Conservation (phyloP, 2,113 vertebrate species). For the Perccottus glenii region DNA sequence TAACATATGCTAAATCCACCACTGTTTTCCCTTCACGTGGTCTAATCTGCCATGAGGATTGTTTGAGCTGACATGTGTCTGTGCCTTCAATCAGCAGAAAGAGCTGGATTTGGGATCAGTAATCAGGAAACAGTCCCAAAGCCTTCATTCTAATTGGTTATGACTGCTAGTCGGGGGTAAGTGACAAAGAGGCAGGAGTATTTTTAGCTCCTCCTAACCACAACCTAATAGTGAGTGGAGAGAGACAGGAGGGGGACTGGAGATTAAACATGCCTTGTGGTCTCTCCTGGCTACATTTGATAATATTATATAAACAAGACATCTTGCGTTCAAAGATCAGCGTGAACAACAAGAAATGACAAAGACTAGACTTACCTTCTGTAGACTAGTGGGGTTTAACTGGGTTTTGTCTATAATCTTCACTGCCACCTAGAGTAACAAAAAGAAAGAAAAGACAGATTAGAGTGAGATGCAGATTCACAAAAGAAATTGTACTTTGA, state of each 20-base stretch:
- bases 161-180: constrained; percentile 52
- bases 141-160: constrained; percentile 55
- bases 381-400: constrained; percentile 96
- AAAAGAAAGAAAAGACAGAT: constrained; percentile 6
- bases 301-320: constrained; percentile 67
- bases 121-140: constrained; percentile 51
- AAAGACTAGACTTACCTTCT: constrained; percentile 86
- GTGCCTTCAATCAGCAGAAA: constrained; percentile 39
- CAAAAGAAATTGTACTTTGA: constrained; percentile 27
- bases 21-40: constrained; percentile 13
- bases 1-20: constrained; percentile 11
- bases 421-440: constrained; percentile 87
- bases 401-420: constrained; percentile 99
- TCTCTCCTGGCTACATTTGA: constrained; percentile 62
- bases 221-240: constrained; percentile 46
- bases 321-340: constrained; percentile 69
- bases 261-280: constrained; percentile 64
- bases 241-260: background rate
- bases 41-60: constrained; percentile 28
- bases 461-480: background rate
- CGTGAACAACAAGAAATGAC: constrained; percentile 44
- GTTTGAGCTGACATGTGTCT: background rate
- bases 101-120: constrained; percentile 42
- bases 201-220: constrained; percentile 62
- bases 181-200: constrained; percentile 59